phyloP scores from a whole-genome alignment of 2,797 vertebrate species.

The Cossypha dichroa region DNA sequence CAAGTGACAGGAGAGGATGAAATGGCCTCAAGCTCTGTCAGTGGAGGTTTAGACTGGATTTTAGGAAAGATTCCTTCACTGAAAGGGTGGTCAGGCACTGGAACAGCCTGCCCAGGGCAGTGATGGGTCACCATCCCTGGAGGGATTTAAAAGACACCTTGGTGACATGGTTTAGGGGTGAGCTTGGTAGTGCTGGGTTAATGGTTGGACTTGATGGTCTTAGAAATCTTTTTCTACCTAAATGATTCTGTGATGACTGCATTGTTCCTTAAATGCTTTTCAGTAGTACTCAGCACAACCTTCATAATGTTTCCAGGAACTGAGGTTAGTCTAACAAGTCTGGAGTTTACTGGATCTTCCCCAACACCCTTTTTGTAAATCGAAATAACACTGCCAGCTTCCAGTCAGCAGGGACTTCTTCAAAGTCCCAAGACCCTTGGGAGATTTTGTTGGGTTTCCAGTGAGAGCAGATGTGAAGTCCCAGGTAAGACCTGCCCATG shows the following conservation, averaged over 20 bases:
- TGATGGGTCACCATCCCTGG: background rate
- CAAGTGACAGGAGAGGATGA: background rate
- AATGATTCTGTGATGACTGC: background rate
- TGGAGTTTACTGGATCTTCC: background rate
- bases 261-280: background rate
- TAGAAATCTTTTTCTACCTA: background rate
- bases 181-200: background rate
- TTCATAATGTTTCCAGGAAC: background rate
- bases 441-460: background rate
- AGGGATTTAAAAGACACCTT: background rate
- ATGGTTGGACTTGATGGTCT: background rate
- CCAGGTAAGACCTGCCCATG: background rate
- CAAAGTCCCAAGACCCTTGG: background rate
- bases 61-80: background rate
- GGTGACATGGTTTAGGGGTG: background rate
- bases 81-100: background rate
- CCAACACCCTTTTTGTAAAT: background rate
- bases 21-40: background rate
- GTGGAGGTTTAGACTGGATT: background rate
- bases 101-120: background rate
- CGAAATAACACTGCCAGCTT: accelerated
- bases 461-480: background rate
- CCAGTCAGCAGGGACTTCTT: background rate
- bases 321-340: background rate
- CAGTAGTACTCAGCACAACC: background rate